These are phyloP conservation scores for Popillia japonica DNA, from an alignment of 1,140 invertebrate genomes.

Conservation along the genomic window DNA sequence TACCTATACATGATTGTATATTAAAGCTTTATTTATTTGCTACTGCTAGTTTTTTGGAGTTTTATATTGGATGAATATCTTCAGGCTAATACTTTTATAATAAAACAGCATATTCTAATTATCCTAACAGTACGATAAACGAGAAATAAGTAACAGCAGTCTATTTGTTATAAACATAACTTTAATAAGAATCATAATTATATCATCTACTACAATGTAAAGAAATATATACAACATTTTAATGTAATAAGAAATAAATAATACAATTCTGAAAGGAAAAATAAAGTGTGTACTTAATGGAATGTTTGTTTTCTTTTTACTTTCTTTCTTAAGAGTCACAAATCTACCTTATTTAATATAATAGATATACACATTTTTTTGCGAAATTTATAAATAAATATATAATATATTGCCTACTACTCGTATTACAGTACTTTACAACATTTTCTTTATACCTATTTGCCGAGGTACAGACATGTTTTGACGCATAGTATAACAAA, in stretches of 20 bases:
- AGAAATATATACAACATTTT: not conserved
- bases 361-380: not conserved
- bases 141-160: not conserved
- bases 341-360: not conserved
- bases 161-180: not conserved
- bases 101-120: too few species aligned
- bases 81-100: too few species aligned
- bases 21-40: too few species aligned
- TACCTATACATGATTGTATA: too few species aligned
- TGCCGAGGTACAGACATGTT: not conserved
- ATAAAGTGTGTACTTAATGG: not conserved
- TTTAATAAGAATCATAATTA: not conserved
- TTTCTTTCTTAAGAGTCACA: not conserved
- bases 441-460: constrained; percentile 10
- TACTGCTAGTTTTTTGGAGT: too few species aligned
- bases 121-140: too few species aligned
- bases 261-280: not conserved
- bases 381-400: not conserved
- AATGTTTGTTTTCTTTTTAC: not conserved
- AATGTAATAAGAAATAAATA: not conserved
- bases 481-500: not conserved
- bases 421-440: not conserved
- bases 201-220: constrained; percentile 3
- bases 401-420: constrained; percentile 14
- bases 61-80: too few species aligned